Percentiles rank a stretch among this genome's conserved stretches.
Conservation (phyloP, 1,140 invertebrate genomes). For the Piezodorus guildinii region DNA sequence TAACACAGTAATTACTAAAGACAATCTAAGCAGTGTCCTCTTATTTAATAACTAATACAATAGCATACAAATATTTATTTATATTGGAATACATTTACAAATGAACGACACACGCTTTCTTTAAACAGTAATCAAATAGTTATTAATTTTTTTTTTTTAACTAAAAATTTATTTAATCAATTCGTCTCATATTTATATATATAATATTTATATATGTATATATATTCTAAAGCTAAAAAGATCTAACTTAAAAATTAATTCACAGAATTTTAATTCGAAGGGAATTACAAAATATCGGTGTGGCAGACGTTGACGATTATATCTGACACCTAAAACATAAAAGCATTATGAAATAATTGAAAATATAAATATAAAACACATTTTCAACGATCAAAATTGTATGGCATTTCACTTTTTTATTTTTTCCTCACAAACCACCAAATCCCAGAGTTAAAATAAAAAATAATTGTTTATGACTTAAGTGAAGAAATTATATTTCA, state of each 20-base stretch:
- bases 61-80: slow-evolving; percentile 8
- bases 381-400: neutral
- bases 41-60: neutral
- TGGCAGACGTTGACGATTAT: neutral
- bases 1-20: too few relatives aligned
- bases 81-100: slow-evolving; percentile 7
- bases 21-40: neutral
- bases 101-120: slow-evolving; percentile 2
- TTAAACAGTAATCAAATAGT: slow-evolving; percentile 7
- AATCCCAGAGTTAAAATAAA: too few relatives aligned
- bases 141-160: neutral
- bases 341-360: neutral
- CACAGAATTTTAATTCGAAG: slow-evolving; percentile 1
- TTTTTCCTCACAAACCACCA: too few relatives aligned
- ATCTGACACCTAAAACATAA: neutral
- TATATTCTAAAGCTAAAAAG: neutral
- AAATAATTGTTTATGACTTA: too few relatives aligned
- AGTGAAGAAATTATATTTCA: too few relatives aligned
- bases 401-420: neutral
- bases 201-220: neutral
- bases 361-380: neutral
- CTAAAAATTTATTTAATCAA: slow-evolving; percentile 4
- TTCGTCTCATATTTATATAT: slow-evolving; percentile 1
- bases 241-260: slow-evolving; percentile 4
- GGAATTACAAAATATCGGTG: slow-evolving; percentile 1